A percentile compares a stretch with the other conserved stretches of the same genome.
These are phyloP conservation scores for Papilio helenus DNA, from an alignment of 1,140 invertebrate species.

Conservation along the genomic window DNA sequence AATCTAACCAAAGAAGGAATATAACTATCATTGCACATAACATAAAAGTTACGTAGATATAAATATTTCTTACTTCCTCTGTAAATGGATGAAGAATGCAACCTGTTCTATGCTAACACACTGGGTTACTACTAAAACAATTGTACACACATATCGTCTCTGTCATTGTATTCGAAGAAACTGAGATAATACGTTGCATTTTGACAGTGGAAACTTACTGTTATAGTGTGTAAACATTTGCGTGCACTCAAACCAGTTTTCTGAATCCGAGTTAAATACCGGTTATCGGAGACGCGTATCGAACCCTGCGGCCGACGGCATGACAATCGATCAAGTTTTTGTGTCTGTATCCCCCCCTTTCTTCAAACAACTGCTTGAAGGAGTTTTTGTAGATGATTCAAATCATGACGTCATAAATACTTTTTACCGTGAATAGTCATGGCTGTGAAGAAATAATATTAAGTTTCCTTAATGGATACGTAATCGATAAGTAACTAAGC, in stretches of 20 bases:
- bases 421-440: neutral
- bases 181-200: too few relatives aligned
- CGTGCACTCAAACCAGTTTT: slow-evolving; percentile 8
- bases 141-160: too few relatives aligned
- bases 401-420: neutral
- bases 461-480: neutral
- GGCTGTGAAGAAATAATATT: neutral
- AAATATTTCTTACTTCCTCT: too few relatives aligned
- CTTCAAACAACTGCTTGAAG: neutral
- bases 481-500: too few relatives aligned
- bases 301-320: neutral
- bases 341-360: neutral
- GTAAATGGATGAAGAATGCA: too few relatives aligned
- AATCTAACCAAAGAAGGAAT: too few relatives aligned
- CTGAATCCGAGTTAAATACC: neutral
- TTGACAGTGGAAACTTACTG: neutral
- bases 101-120: too few relatives aligned
- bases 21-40: too few relatives aligned
- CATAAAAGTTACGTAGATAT: too few relatives aligned
- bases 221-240: slow-evolving; percentile 1
- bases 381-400: slow-evolving; percentile 3
- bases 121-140: too few relatives aligned
- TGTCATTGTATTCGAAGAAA: too few relatives aligned
- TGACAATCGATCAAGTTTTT: slow-evolving; percentile 25
- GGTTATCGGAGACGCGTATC: slow-evolving; percentile 1